Conservation (phyloP, 2,113 vertebrate species). For the Boleophthalmus pectinirostris region DNA sequence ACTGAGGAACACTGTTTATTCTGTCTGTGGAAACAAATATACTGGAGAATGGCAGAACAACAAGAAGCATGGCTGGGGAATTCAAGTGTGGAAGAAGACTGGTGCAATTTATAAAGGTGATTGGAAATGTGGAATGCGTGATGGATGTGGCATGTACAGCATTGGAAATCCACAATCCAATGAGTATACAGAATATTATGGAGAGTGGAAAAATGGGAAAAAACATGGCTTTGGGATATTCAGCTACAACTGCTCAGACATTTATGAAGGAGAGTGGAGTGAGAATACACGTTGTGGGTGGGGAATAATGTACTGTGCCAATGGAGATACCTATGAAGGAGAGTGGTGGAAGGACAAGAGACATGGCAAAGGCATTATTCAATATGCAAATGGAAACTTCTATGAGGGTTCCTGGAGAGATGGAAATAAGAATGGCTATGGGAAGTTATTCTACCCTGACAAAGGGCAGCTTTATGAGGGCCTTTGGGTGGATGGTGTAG, state of each 20-base stretch:
- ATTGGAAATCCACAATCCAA: slow-evolving; percentile 70
- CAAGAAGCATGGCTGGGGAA: slow-evolving; percentile 88
- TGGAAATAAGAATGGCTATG: slow-evolving; percentile 84
- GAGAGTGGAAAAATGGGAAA: slow-evolving; percentile 83
- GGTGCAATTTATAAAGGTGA: slow-evolving; percentile 86
- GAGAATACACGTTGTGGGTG: slow-evolving; percentile 78
- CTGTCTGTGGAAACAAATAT: slow-evolving; percentile 82
- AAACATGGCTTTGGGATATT: slow-evolving; percentile 82
- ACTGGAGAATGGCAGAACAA: slow-evolving; percentile 88
- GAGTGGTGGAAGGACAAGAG: slow-evolving; percentile 82
- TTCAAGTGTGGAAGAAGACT: slow-evolving; percentile 80
- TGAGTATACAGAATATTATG: slow-evolving; percentile 80
- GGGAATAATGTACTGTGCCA: slow-evolving; percentile 83
- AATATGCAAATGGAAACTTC: slow-evolving; percentile 80
- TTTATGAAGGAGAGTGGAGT: slow-evolving; percentile 89
- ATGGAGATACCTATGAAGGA: slow-evolving; percentile 86
- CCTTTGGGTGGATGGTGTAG: slow-evolving; percentile 82
- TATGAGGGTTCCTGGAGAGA: slow-evolving; percentile 87
- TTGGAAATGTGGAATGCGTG: slow-evolving; percentile 85
- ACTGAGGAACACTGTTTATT: slow-evolving; percentile 75
- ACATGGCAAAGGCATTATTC: slow-evolving; percentile 80
- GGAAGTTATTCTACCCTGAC: slow-evolving; percentile 82
- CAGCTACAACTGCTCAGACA: slow-evolving; percentile 71
- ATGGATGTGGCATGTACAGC: slow-evolving; percentile 86
- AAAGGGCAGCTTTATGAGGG: slow-evolving; percentile 87